These are phyloP conservation scores for Tetramorium alpestre DNA, from an alignment of 1,140 invertebrate species.

Conservation along the genomic window DNA sequence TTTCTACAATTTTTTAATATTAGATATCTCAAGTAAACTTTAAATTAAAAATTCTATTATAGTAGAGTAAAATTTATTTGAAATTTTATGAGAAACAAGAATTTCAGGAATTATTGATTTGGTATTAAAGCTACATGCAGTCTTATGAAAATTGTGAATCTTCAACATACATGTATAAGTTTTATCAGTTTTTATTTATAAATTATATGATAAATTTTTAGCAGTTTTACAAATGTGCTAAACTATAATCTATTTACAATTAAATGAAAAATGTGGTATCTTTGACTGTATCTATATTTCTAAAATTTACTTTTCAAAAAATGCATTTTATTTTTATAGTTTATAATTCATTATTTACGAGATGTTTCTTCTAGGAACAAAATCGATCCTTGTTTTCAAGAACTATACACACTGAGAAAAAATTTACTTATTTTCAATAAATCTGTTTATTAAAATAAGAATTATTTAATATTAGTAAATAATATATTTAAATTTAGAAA, in stretches of 20 bases:
- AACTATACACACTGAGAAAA: too few relatives aligned
- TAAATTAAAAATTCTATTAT: neutral
- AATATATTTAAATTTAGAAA: too few relatives aligned
- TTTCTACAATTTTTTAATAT: neutral
- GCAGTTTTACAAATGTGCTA: neutral
- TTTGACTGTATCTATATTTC: neutral
- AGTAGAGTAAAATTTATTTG: neutral
- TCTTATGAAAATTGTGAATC: neutral
- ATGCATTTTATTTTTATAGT: neutral
- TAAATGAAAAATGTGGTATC: neutral
- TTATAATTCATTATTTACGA: neutral
- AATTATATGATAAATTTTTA: neutral
- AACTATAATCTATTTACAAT: neutral
- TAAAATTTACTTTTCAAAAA: neutral
- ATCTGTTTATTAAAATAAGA: too few relatives aligned
- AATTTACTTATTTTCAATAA: too few relatives aligned
- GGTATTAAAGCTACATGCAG: neutral
- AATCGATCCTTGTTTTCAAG: neutral
- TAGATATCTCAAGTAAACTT: neutral
- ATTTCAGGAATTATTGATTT: neutral
- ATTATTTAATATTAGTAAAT: too few relatives aligned
- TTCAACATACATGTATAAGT: neutral
- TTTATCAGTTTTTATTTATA: neutral
- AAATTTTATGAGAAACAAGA: neutral
- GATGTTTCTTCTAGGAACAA: neutral